Conservation (phyloP, 2,888 invertebrate genomes). For the Oscheius myriophilus region DNA sequence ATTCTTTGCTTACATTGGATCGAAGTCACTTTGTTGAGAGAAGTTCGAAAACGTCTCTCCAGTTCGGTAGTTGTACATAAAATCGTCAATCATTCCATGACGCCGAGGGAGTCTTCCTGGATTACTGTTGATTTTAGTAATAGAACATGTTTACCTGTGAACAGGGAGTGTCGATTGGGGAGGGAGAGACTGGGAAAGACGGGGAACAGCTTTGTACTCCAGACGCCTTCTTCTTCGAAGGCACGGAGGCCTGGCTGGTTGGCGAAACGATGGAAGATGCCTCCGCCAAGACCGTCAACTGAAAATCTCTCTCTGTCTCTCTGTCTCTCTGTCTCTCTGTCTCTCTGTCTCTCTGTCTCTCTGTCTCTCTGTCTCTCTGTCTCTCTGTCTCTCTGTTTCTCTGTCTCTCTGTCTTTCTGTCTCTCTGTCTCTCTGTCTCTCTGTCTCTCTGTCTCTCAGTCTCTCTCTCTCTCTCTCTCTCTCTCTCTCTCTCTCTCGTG, state of each 20-base stretch:
- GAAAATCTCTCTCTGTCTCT: slow-evolving; percentile 4
- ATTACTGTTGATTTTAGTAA: neutral
- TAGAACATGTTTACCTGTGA: slow-evolving; percentile 41
- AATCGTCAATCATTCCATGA: slow-evolving; percentile 52
- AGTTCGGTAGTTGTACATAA: slow-evolving; percentile 46
- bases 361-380: neutral
- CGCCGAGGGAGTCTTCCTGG: slow-evolving; percentile 44
- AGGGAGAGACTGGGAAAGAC: slow-evolving; percentile 54
- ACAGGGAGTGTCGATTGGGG: slow-evolving; percentile 51
- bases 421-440: neutral
- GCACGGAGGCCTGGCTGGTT: slow-evolving; percentile 46
- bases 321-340: neutral
- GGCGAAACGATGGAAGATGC: slow-evolving; percentile 50
- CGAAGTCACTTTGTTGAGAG: slow-evolving; percentile 43
- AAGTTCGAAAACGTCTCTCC: slow-evolving; percentile 49
- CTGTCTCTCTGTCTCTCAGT: neutral
- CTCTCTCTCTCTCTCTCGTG: no score
- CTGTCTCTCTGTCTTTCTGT: neutral
- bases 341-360: no score
- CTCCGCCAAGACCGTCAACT: slow-evolving; percentile 53
- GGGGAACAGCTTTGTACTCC: slow-evolving; percentile 48
- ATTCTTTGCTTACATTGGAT: slow-evolving; percentile 7
- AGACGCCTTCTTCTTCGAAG: slow-evolving; percentile 54
- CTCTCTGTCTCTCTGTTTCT: neutral
- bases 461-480: no score